A percentile compares a stretch with the other conserved stretches of the same genome.
phyloP scores from a whole-genome alignment of 1,140 invertebrate species.

The Philotrypesis tridentata region DNA sequence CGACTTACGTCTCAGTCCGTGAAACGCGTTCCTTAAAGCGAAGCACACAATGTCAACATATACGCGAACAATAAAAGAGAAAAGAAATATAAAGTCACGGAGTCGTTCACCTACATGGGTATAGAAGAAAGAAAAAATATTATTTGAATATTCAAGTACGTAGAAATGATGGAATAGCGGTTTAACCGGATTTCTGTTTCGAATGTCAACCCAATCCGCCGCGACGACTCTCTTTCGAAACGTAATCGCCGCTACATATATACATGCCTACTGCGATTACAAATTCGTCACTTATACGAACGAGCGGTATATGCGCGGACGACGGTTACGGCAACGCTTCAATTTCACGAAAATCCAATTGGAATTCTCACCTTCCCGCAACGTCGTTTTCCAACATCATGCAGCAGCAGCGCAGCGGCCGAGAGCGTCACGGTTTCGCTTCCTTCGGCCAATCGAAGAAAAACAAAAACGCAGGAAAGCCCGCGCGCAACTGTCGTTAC shows the following conservation, averaged over 20 bases:
- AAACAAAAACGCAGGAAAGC: constrained; percentile 4
- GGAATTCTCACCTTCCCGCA: too few relatives aligned
- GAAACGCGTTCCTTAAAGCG: too few relatives aligned
- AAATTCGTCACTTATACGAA: too few relatives aligned
- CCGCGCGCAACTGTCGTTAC: not conserved
- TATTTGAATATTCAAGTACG: not conserved
- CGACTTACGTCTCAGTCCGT: too few relatives aligned
- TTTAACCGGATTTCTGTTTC: not conserved
- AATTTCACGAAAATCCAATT: too few relatives aligned
- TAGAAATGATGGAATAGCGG: not conserved
- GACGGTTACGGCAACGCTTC: too few relatives aligned
- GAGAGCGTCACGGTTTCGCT: not conserved
- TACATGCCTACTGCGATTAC: not conserved
- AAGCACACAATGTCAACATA: too few relatives aligned
- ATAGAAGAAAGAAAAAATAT: not conserved
- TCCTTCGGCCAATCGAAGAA: not conserved
- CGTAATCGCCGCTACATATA: too few relatives aligned
- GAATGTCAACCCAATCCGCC: not conserved
- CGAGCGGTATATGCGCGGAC: too few relatives aligned
- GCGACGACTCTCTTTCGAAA: not conserved
- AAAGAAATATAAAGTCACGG: not conserved
- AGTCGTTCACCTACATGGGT: not conserved
- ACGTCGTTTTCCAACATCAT: not conserved
- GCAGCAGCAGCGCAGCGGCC: too few relatives aligned
- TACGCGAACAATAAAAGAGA: not conserved